A percentile compares a stretch with the other conserved stretches of the same genome.
phyloP scores from a whole-genome alignment of 64 coral and sea anemone species.

The Montipora cactus region DNA sequence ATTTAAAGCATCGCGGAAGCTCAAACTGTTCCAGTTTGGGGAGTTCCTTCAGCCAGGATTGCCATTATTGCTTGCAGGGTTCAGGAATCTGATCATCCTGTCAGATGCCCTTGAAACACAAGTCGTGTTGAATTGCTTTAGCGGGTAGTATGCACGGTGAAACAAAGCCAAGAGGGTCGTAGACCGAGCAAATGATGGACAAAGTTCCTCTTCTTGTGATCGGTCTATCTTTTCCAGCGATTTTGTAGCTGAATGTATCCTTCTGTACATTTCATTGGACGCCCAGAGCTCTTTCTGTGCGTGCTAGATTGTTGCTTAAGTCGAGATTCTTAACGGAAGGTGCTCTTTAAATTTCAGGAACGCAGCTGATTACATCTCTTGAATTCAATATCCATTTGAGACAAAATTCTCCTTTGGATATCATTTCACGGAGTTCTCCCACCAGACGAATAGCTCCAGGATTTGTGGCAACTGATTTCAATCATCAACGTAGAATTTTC shows the following conservation, averaged over 20 bases:
- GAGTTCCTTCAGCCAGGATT: slow-evolving; percentile 49
- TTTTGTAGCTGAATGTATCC: not conserved
- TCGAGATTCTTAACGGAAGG: slow-evolving; percentile 40
- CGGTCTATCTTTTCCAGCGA: too few species aligned
- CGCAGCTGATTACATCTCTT: not conserved
- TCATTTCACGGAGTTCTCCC: too few species aligned
- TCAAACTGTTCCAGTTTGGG: slow-evolving; percentile 57
- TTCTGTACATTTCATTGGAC: not conserved
- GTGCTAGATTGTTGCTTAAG: not conserved
- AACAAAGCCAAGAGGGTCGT: slow-evolving; percentile 62
- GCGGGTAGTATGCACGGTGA: slow-evolving; percentile 46
- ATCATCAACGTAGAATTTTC: too few species aligned
- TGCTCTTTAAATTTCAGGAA: slow-evolving; percentile 36
- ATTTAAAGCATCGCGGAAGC: slow-evolving; percentile 53
- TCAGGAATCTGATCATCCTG: slow-evolving; percentile 62
- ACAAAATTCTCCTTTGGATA: not conserved
- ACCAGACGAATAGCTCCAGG: too few species aligned
- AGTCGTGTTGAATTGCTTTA: slow-evolving; percentile 67
- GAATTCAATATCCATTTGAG: not conserved
- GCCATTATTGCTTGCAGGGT: slow-evolving; percentile 6
- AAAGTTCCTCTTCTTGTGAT: not conserved
- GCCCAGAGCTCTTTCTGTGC: too few species aligned
- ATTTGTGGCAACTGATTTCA: not conserved
- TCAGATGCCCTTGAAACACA: slow-evolving; percentile 52
- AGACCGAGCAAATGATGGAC: slow-evolving; percentile 46